These are phyloP conservation scores for Centropus bengalensis DNA, from an alignment of 2,113 vertebrate species.

Conservation along the genomic window DNA sequence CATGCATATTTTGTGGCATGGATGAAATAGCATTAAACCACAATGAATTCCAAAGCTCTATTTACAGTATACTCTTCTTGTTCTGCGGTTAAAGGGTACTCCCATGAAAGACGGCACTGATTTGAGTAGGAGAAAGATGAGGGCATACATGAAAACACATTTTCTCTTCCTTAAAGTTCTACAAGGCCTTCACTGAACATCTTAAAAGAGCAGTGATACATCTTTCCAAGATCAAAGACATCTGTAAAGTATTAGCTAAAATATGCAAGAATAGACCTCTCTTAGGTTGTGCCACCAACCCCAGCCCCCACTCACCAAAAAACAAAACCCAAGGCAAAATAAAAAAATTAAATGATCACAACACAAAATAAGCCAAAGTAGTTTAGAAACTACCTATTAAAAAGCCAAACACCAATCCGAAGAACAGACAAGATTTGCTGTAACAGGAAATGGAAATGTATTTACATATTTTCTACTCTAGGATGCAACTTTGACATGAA, in stretches of 20 bases:
- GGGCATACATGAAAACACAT: background rate
- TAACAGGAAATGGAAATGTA: background rate
- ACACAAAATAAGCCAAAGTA: background rate
- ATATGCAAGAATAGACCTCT: background rate
- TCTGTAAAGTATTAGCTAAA: slow-evolving; percentile 4
- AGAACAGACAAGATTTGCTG: background rate
- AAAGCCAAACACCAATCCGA: background rate
- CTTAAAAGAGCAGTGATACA: background rate
- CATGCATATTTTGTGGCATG: background rate
- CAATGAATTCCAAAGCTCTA: background rate
- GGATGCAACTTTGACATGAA: background rate
- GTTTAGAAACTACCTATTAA: background rate
- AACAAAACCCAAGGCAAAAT: background rate
- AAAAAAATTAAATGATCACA: background rate
- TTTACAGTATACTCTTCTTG: background rate
- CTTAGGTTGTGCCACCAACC: background rate
- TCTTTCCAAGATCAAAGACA: background rate
- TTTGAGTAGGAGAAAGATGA: background rate
- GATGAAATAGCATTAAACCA: background rate
- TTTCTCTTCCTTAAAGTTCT: background rate
- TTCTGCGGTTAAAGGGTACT: background rate
- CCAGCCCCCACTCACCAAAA: background rate
- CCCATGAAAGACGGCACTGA: background rate
- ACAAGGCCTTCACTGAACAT: background rate
- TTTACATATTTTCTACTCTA: background rate